Percentiles rank a stretch among this genome's conserved stretches.
Evolutionary conservation across 2,888 invertebrate species (phyloP).

Genomic region (Caenorhabditis doughertyi): DNA sequence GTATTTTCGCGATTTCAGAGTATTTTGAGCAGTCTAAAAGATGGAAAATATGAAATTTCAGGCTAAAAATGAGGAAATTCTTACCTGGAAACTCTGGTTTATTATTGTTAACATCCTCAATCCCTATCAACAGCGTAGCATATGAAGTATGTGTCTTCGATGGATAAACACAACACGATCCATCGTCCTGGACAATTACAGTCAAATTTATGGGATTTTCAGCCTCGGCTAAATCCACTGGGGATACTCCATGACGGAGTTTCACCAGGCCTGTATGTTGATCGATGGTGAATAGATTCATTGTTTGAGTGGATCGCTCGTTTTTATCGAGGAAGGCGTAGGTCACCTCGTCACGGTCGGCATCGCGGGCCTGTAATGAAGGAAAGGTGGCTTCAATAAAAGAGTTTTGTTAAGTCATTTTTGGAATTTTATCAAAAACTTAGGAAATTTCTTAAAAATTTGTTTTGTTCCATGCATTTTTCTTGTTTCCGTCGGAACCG

Average conservation of each 20-base stretch:
- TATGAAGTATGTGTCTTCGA: conserved; percentile 68
- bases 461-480: no score
- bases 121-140: conserved; percentile 80
- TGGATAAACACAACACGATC: conserved; percentile 89
- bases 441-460: no score
- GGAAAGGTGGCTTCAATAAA: not conserved
- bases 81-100: conserved; percentile 84
- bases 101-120: conserved; percentile 84
- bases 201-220: conserved; percentile 86
- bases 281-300: conserved; percentile 80
- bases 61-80: not conserved
- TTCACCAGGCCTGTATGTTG: conserved; percentile 82
- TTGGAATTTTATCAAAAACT: no score
- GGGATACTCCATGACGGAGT: conserved; percentile 82
- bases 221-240: conserved; percentile 70
- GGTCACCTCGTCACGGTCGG: conserved; percentile 79
- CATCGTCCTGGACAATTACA: conserved; percentile 97
- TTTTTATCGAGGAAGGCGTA: conserved; percentile 73
- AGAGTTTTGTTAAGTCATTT: no score
- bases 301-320: conserved; percentile 65
- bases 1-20: conserved; percentile 87
- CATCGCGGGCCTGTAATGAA: conserved; percentile 76
- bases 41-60: not conserved
- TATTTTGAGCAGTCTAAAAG: conserved; percentile 88
- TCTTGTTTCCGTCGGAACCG: no score